A percentile compares a stretch with the other conserved stretches of the same genome.
phyloP scores from a whole-genome alignment of 2,888 invertebrate species.

The Mythimna vitellina region DNA sequence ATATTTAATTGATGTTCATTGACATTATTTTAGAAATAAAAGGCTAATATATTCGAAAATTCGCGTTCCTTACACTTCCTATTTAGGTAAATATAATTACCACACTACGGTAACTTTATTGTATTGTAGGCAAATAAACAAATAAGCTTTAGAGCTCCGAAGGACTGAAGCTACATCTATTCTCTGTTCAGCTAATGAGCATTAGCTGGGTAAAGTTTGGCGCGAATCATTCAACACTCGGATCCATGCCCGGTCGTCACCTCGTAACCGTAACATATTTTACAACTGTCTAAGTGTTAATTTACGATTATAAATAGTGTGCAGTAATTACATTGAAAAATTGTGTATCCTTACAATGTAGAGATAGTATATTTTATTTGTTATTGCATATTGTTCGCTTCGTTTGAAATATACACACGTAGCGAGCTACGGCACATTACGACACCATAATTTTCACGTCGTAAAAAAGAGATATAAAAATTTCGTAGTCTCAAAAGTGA shows the following conservation, averaged over 20 bases:
- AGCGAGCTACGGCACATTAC: slow-evolving; percentile 53
- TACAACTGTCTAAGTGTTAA: slow-evolving; percentile 76
- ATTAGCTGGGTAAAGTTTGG: slow-evolving; percentile 26
- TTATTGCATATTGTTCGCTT: slow-evolving; percentile 68
- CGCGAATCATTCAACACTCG: slow-evolving; percentile 35
- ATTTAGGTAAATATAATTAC: slow-evolving; percentile 59
- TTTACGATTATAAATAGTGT: slow-evolving; percentile 85
- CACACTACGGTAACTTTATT: slow-evolving; percentile 67
- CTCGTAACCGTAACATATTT: slow-evolving; percentile 72
- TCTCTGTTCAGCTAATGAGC: slow-evolving; percentile 40
- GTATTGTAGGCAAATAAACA: slow-evolving; percentile 53
- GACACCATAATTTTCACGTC: slow-evolving; percentile 55
- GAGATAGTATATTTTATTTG: slow-evolving; percentile 69
- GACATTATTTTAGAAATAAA: slow-evolving; percentile 56
- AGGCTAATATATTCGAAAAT: slow-evolving; percentile 51
- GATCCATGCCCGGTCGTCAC: slow-evolving; percentile 58
- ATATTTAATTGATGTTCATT: slow-evolving; percentile 57
- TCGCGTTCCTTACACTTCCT: slow-evolving; percentile 47
- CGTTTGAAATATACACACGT: slow-evolving; percentile 52
- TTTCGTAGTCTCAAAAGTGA: slow-evolving; percentile 55
- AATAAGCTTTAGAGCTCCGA: slow-evolving; percentile 41
- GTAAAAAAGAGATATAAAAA: slow-evolving; percentile 66
- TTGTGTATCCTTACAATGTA: slow-evolving; percentile 76
- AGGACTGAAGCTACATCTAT: slow-evolving; percentile 44
- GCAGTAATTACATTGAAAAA: slow-evolving; percentile 87